Percentiles rank a stretch among this genome's conserved stretches.
Evolutionary conservation across 1,140 invertebrate species (phyloP).

Genomic region (Neodiprion pinetum): DNA sequence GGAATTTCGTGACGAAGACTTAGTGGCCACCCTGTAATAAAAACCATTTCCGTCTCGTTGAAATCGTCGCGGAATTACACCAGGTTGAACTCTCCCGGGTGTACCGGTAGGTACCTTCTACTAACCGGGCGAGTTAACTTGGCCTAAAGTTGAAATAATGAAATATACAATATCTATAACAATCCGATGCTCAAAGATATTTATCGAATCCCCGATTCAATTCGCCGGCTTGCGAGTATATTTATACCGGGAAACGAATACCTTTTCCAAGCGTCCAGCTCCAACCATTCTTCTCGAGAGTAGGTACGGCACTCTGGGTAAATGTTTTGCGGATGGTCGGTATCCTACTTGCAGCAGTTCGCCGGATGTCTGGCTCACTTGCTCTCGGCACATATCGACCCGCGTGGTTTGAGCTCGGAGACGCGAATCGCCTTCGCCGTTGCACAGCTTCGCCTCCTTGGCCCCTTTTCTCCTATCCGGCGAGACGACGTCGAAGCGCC

Average conservation of each 20-base stretch:
- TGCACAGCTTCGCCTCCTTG: conserved; percentile 29
- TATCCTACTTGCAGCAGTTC: conserved; percentile 29
- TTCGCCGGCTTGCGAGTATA: background rate
- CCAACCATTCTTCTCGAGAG: no score
- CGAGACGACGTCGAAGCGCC: background rate
- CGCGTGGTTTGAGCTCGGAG: conserved; percentile 48
- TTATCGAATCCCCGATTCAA: background rate
- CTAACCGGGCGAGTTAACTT: background rate
- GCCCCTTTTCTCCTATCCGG: conserved; percentile 28
- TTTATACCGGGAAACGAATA: no score
- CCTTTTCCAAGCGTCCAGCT: no score
- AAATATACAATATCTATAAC: no score
- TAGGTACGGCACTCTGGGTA: conserved; percentile 53
- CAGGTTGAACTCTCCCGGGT: background rate
- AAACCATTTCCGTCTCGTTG: background rate
- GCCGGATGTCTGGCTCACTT: conserved; percentile 58
- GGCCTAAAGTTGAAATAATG: background rate
- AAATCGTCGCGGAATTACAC: background rate
- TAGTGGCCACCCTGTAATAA: background rate
- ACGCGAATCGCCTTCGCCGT: conserved; percentile 33
- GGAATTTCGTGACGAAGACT: no score
- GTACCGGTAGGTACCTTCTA: background rate
- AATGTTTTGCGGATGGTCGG: conserved; percentile 64
- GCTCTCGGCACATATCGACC: conserved; percentile 62
- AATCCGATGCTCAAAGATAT: background rate